Base-by-base conservation (phyloP, 2,888 invertebrate genomes). In the Drosophila sordidula region DNA sequence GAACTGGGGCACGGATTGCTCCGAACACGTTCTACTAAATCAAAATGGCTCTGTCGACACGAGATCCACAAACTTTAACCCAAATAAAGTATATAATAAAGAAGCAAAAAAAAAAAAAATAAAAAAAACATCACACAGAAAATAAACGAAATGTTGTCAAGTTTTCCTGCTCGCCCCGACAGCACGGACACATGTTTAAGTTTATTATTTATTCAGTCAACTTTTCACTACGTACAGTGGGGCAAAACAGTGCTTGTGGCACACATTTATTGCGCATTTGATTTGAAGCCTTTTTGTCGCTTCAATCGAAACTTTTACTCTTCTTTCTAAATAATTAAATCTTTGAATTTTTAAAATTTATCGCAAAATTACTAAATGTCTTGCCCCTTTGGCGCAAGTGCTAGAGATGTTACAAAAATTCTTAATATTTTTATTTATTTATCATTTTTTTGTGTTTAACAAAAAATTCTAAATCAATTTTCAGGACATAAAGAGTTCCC, bases 141-240 rank as follows among this genome's bases (percentile, higher is more conserved):
- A 68, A 69, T 75, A 62, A 75, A 45, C 59, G 56, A 62, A 65
- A 73, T 71, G 66, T 71, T 78, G 76, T 79, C 76, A 75, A 75
- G 78, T 75, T 70, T 70, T 64, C 45, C 45, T 62, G 69, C 54
- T 57, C 49, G 52, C 42, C 36, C 46, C 49, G 14, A 44, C 46
- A 25, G 41, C 46, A 47, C 73, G 47, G 65, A 65, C 64, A 75
- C 67, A 70, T 78, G 74, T 62, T 77, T 59, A 70, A 74, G 70
- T 78, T 78, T 85, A 85, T 87, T 84, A 83, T 83, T 87, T 84
- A 85, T 87, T 78, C 70, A 84, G 76, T 69, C 72, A 70, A 87
- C 75, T 87, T 84, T 81, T 84, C 73, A 80, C 84, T 69, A 67
- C 65, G 51, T 64, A 57, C 70, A 65, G 42, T 63, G 62, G 62